Percentiles rank a stretch among this genome's conserved stretches.
Evolutionary conservation across 2,888 invertebrate genomes (phyloP).

Genomic region (Erebia ligea): DNA sequence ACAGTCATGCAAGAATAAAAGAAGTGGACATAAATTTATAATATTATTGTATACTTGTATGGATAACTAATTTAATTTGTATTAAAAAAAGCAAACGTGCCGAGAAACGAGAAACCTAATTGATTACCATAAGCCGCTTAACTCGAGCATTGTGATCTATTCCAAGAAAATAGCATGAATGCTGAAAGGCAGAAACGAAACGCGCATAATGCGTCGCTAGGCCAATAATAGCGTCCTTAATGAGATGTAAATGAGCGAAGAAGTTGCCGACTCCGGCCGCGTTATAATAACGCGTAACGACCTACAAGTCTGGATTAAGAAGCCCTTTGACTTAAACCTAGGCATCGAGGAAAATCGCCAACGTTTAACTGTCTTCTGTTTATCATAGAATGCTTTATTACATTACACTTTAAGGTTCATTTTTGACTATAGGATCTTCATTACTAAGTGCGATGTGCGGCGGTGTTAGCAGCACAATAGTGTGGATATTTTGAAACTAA

Average conservation of each 20-base stretch:
- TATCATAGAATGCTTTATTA: slow-evolving; percentile 47
- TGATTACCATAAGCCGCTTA: slow-evolving; percentile 27
- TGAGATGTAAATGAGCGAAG: slow-evolving; percentile 84
- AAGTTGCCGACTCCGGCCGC: slow-evolving; percentile 75
- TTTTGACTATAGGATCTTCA: slow-evolving; percentile 44
- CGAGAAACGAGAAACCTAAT: slow-evolving; percentile 24
- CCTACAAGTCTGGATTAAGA: slow-evolving; percentile 84
- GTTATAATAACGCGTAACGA: slow-evolving; percentile 84
- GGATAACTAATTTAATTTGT: slow-evolving; percentile 14
- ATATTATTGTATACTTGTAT: neutral
- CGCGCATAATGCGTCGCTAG: slow-evolving; percentile 51
- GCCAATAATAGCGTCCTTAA: slow-evolving; percentile 80
- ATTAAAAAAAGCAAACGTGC: slow-evolving; percentile 8
- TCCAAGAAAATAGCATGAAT: slow-evolving; percentile 34
- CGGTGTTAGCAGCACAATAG: slow-evolving; percentile 75
- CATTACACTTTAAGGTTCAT: slow-evolving; percentile 46
- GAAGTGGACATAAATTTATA: neutral
- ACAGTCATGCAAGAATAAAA: neutral
- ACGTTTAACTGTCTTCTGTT: slow-evolving; percentile 48
- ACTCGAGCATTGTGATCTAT: slow-evolving; percentile 29
- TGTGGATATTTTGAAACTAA: slow-evolving; percentile 82
- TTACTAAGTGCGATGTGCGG: slow-evolving; percentile 71
- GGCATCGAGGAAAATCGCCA: slow-evolving; percentile 65
- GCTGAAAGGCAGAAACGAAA: slow-evolving; percentile 39
- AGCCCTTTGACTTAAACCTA: slow-evolving; percentile 82